Conservation (phyloP, 2,113 vertebrate genomes). For the Myotis lucifugus region DNA sequence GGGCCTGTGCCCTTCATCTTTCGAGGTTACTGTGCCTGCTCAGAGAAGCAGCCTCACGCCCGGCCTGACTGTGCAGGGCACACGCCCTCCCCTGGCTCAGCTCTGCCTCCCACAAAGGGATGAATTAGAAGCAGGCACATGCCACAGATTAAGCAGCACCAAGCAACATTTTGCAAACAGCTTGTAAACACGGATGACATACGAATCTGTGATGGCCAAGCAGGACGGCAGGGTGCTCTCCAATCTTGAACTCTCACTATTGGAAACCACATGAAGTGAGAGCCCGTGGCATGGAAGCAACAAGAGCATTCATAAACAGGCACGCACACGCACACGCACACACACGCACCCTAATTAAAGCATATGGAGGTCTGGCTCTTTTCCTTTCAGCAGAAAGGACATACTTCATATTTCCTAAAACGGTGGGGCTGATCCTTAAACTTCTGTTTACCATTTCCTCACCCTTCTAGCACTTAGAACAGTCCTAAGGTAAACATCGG, state of each 20-base stretch:
- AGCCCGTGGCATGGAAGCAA: not conserved
- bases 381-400: not conserved
- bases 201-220: not conserved
- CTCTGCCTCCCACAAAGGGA: conserved; percentile 33
- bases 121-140: not conserved
- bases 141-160: conserved; percentile 58
- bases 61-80: not conserved
- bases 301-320: not conserved
- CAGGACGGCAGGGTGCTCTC: not conserved
- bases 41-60: not conserved
- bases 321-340: no score
- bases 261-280: not conserved
- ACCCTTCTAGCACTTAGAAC: not conserved
- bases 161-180: conserved; percentile 72
- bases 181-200: conserved; percentile 52
- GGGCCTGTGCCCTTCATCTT: not conserved
- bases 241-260: not conserved
- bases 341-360: not conserved
- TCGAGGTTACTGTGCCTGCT: not conserved
- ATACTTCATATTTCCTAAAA: not conserved
- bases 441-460: not conserved
- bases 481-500: not conserved
- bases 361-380: not conserved
- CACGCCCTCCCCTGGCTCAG: not conserved
- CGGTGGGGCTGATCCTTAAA: not conserved